Conservation (phyloP, 2,888 invertebrate species). For the Pyralis farinalis region DNA sequence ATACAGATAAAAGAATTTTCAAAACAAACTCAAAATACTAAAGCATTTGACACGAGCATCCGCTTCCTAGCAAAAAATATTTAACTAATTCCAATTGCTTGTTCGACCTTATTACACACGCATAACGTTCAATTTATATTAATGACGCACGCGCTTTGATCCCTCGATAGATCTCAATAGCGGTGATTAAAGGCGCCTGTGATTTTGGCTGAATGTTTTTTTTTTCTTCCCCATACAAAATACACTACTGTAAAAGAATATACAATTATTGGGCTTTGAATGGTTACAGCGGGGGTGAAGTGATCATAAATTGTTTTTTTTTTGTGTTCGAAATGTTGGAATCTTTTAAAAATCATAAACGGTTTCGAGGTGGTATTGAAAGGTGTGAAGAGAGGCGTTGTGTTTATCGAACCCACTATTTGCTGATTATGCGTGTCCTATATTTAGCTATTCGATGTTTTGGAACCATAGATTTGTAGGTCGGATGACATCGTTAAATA, state of each 20-base stretch:
- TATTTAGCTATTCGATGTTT: slow-evolving; percentile 23
- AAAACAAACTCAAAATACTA: slow-evolving; percentile 81
- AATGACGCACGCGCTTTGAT: slow-evolving; percentile 64
- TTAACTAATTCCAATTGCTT: slow-evolving; percentile 54
- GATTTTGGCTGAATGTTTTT: slow-evolving; percentile 78
- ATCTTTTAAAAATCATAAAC: slow-evolving; percentile 71
- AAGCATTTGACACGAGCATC: slow-evolving; percentile 82
- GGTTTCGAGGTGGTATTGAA: slow-evolving; percentile 58
- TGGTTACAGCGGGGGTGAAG: slow-evolving; percentile 79
- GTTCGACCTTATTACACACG: slow-evolving; percentile 64
- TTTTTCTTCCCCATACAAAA: slow-evolving; percentile 71
- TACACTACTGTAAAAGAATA: slow-evolving; percentile 81
- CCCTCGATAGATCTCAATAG: slow-evolving; percentile 80
- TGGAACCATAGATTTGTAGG: slow-evolving; percentile 14
- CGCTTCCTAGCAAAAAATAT: slow-evolving; percentile 72
- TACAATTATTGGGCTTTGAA: slow-evolving; percentile 80
- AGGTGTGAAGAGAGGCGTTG: slow-evolving; percentile 54
- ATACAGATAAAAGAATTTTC: slow-evolving; percentile 81
- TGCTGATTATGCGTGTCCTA: slow-evolving; percentile 62
- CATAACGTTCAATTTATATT: slow-evolving; percentile 62
- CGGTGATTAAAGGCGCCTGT: slow-evolving; percentile 81
- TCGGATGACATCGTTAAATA: slow-evolving; percentile 4
- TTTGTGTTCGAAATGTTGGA: slow-evolving; percentile 52
- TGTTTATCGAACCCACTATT: slow-evolving; percentile 47
- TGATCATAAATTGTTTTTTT: slow-evolving; percentile 78